Base-by-base conservation (phyloP, 2,113 vertebrate genomes). In the Fukomys damarensis region DNA sequence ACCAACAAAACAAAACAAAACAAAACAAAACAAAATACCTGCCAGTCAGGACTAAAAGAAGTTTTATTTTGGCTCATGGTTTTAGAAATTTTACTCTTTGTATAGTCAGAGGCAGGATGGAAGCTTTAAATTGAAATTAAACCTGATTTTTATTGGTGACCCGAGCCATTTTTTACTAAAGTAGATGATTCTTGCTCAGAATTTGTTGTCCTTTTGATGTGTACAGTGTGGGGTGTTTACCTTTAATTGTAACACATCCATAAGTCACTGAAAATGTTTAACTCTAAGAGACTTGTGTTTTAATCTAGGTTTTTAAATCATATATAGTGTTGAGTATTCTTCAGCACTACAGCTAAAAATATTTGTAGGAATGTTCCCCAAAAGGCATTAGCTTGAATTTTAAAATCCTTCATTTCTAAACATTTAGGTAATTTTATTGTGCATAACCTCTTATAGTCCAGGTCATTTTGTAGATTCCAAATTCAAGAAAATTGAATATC, bases 391-490 rank as follows among this genome's bases (percentile, higher is more conserved):
- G 96, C 92, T 96, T 96, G 91, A 98, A 98, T 98, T 98, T 97
- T 98, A 98, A 98, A 98, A 99, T 98, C 98, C 98, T 98, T 97
- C 98, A 99, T 99, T 99, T 99, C 97, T 72, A 99, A 98, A 95
- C 98, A 97, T 98, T 98, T 98, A 52, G 96, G 97, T 99, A 99
- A 99, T 99, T 99, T 98, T 97, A 99, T 99, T 99, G 98, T 98
- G 97, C 95, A 98, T 98, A 99, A 99, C 99, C 99, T 99, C 98
- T 99, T 98, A 99, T 98, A 99, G 99, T 98, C 99, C 98, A 99
- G 99, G 99, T 99, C 99, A 99, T 98, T 98, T 97, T 98, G 97
- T 98, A 98, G 98, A 98, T 98, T 97, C 96, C 97, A 98, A 97
- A 97, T 97, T 98, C 96, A 98, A 97, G 97, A 98, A 99, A 99